Percentiles rank a stretch among this genome's conserved stretches.
Evolutionary conservation across 1,140 invertebrate genomes (phyloP).

Genomic region (Trichonephila clavipes): DNA sequence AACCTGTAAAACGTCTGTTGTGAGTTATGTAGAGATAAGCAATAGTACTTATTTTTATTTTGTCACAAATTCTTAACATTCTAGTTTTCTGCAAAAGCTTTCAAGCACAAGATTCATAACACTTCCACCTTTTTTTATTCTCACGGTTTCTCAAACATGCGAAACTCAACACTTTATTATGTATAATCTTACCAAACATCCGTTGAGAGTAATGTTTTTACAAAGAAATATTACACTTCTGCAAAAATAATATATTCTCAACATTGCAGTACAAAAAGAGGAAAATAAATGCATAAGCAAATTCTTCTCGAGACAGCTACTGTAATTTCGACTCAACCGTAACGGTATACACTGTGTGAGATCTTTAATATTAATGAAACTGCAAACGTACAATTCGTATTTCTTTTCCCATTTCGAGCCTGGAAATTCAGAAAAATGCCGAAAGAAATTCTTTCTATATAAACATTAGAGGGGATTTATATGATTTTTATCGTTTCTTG

Average conservation of each 20-base stretch:
- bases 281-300: neutral
- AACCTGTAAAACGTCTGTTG: no score
- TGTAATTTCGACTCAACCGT: neutral
- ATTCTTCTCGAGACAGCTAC: neutral
- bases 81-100: no score
- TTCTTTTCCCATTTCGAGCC: neutral
- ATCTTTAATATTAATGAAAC: slow-evolving; percentile 42
- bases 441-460: neutral
- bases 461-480: neutral
- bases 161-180: neutral
- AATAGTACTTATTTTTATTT: no score
- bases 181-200: neutral
- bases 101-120: no score
- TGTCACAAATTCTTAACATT: no score
- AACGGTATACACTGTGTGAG: neutral
- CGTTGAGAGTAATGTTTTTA: neutral
- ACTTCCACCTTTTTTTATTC: neutral
- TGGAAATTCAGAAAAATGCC: neutral
- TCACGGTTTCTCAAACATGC: neutral
- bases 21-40: no score
- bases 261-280: neutral
- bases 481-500: neutral
- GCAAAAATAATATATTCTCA: neutral
- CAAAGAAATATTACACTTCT: neutral
- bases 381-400: neutral